Conservation (phyloP, 2,888 invertebrate species). For the Scaptomyza flava region DNA sequence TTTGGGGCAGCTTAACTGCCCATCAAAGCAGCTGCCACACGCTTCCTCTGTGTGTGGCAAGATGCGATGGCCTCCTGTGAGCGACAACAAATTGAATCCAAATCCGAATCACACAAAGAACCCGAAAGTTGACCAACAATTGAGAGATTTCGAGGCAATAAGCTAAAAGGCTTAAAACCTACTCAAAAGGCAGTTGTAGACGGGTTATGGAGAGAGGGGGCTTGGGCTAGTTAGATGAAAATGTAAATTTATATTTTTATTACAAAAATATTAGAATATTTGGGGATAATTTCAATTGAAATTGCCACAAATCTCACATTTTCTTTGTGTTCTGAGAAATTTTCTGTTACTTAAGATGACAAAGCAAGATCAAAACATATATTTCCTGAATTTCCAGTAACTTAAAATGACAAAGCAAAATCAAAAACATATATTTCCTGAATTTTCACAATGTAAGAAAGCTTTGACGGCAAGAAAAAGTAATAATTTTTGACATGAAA, state of each 20-base stretch:
- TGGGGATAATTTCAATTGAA: no score
- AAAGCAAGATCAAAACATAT: no score
- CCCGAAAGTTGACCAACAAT: conserved; percentile 19
- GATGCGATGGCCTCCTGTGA: background rate
- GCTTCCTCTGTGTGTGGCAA: conserved; percentile 4
- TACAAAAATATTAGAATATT: background rate
- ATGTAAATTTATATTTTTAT: background rate
- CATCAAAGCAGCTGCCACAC: conserved; percentile 61
- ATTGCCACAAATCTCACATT: no score
- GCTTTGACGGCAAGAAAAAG: no score
- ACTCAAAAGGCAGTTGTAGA: background rate
- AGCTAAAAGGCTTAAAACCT: conserved; percentile 18
- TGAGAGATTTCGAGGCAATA: conserved; percentile 11
- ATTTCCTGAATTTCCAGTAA: no score
- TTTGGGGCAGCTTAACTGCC: conserved; percentile 49
- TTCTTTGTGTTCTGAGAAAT: no score
- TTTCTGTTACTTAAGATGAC: no score
- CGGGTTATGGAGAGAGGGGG: background rate
- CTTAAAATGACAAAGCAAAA: no score
- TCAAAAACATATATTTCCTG: no score
- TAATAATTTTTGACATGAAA: no score
- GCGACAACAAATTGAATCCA: background rate
- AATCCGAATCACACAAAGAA: background rate
- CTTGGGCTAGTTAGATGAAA: background rate
- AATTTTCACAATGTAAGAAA: no score